A percentile compares a stretch with the other conserved stretches of the same genome.
Evolutionary conservation across 2,113 vertebrate species (phyloP).

Genomic region (Bostrychus sinensis): DNA sequence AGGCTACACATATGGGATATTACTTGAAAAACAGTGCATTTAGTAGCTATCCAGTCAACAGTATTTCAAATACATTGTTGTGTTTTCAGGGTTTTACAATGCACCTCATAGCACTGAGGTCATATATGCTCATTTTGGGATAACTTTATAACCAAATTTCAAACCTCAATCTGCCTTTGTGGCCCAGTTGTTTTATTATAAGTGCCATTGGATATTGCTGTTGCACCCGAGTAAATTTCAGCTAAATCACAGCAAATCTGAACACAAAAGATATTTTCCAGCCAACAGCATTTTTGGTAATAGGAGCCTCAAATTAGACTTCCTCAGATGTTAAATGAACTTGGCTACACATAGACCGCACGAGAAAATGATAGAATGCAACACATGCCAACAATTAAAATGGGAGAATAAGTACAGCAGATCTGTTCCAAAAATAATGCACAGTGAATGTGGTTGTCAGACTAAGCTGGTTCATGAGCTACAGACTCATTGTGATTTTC

Average conservation of each 20-base stretch:
- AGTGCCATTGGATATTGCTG: slow-evolving; percentile 3
- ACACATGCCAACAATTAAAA: slow-evolving; percentile 36
- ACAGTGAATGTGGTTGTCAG: slow-evolving; percentile 1
- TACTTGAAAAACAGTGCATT: too few species aligned
- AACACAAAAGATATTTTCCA: slow-evolving; percentile 31
- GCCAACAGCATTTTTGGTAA: slow-evolving; percentile 28
- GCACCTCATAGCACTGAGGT: too few species aligned
- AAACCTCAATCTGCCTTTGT: not conserved
- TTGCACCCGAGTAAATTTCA: slow-evolving; percentile 26
- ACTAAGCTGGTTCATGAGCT: slow-evolving; percentile 28
- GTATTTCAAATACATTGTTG: too few species aligned
- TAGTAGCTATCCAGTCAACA: too few species aligned
- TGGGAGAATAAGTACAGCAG: slow-evolving; percentile 25
- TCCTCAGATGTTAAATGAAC: slow-evolving; percentile 51
- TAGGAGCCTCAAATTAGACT: slow-evolving; percentile 47
- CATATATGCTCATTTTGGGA: too few species aligned
- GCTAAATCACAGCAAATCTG: slow-evolving; percentile 21
- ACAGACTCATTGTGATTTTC: slow-evolving; percentile 16
- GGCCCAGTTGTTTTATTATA: slow-evolving; percentile 18
- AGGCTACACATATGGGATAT: too few species aligned
- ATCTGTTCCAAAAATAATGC: slow-evolving; percentile 22
- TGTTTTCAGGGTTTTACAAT: too few species aligned
- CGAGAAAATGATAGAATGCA: slow-evolving; percentile 31
- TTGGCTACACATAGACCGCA: slow-evolving; percentile 34
- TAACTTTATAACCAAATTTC: not conserved